Evolutionary conservation across 2,797 vertebrate genomes (phyloP), one percentile per base, ranked within the genome.

Genomic region (Pampus argenteus): DNA sequence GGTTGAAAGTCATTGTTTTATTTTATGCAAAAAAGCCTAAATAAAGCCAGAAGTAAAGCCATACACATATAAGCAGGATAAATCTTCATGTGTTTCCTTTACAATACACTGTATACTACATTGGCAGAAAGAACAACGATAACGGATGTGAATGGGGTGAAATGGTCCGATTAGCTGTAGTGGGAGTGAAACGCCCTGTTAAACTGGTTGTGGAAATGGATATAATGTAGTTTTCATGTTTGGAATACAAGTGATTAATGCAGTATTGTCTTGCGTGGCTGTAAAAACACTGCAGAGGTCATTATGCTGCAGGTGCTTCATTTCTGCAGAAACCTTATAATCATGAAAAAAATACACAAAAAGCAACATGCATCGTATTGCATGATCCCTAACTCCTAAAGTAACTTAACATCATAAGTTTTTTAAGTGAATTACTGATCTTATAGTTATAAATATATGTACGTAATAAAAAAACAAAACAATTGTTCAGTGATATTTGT

Each of bases 371-470:
- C 34, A 54, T 48, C 49, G 38, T 65, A 60, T 42, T 11, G 9
- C 42, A 59, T 52, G 14, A 56, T 38, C 50, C 26, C 34, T 40
- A 22, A 48, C 68, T 80, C 67, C 80, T 69, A 71, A 20, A 59
- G 51, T 44, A 31, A 28, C 51, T 11, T 34, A 10, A 31, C 29
- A 36, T n/a, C n/a, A n/a, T n/a, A n/a, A n/a, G n/a, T n/a, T n/a
- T n/a, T n/a, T n/a, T n/a, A n/a, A n/a, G n/a, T n/a, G n/a, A n/a
- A n/a, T n/a, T n/a, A n/a, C n/a, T n/a, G n/a, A n/a, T n/a, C n/a
- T n/a, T n/a, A n/a, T n/a, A n/a, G n/a, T n/a, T n/a, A n/a, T n/a
- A n/a, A n/a, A n/a, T n/a, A n/a, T n/a, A n/a, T n/a, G n/a, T n/a
- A n/a, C n/a, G n/a, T n/a, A n/a, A n/a, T n/a, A n/a, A n/a, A n/a